A percentile compares a stretch with the other conserved stretches of the same genome.
These are phyloP conservation scores for Apodemus sylvaticus DNA, from an alignment of 2,113 vertebrate species.

Conservation along the genomic window DNA sequence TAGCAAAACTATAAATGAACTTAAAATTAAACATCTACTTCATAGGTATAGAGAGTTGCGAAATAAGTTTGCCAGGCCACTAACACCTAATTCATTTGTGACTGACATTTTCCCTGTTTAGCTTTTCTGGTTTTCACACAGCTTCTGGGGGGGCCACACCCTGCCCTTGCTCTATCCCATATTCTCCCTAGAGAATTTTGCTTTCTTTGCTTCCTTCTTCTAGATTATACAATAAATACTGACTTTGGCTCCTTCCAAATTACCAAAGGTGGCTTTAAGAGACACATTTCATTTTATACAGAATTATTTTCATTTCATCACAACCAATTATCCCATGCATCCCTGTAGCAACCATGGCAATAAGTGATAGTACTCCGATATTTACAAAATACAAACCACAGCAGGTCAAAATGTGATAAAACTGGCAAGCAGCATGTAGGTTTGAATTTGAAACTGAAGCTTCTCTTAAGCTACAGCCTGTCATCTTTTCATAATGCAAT, in stretches of 20 bases:
- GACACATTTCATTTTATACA: constrained; percentile 4
- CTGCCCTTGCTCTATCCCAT: neutral
- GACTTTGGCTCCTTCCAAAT: neutral
- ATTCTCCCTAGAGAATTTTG: neutral
- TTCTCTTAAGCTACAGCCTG: neutral
- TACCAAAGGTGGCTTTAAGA: neutral
- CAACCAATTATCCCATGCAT: neutral
- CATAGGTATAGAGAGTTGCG: neutral
- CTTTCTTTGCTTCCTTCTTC: neutral
- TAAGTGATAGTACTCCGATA: neutral
- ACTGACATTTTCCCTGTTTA: neutral
- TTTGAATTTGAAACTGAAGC: neutral
- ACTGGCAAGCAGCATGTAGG: neutral
- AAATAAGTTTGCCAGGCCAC: neutral
- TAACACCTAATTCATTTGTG: too few relatives aligned
- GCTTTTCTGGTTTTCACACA: neutral
- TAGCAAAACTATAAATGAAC: neutral
- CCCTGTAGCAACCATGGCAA: neutral
- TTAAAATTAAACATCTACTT: neutral
- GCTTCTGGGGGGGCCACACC: neutral
- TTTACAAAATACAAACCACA: neutral
- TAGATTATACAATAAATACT: neutral
- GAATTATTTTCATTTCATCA: neutral
- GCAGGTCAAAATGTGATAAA: neutral
- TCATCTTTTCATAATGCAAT: neutral